Base-by-base conservation (phyloP, 2,113 vertebrate species). In the Phasianus colchicus region DNA sequence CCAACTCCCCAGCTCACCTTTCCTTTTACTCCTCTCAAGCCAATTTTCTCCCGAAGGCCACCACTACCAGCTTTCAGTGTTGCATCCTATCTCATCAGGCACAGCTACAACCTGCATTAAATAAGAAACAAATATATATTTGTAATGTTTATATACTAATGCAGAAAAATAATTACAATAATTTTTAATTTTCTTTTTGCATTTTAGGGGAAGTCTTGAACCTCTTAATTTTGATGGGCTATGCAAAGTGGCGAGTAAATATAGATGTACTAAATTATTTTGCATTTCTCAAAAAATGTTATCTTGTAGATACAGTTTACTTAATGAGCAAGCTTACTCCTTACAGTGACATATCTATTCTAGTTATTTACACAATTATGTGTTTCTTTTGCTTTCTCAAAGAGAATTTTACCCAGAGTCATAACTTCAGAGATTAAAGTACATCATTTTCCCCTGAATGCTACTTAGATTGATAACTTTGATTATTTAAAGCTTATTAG, bases 401-500 rank as follows among this genome's bases (percentile, higher is more conserved):
- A 79, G 14, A 27, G 3, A 72, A 74, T 80, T 91, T 89, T 83
- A 80, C 83, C 19, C 8, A 43, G 10, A 30, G 13, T 86, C 55
- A 63, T 43, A 93, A 90, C 22, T 64, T 75, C 17, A 60, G 80
- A 32, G 8, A 55, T 83, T 64, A 78, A 75, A 54, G 29, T 75
- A 61, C 7, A 15, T 75, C 0, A 16, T 64, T 90, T 93, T 47
- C 27, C 66, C 57, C 57, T 55, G 25, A 83, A 90, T 94, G 34
- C 1, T 86, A 86, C 86, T 90, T 93, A 84, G 9, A 57, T 65
- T 40, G 32, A 88, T 84, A 94, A 72, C 52, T 71, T 90, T 75
- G 55, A 88, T 96, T 91, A 94, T 94, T 94, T 95, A 92, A 80
- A 93, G 57, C 69, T 86, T 93, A 94, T 94, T 93, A 94, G 86